Conservation (phyloP, 2,888 invertebrate genomes). For the Hermodice carunculata region DNA sequence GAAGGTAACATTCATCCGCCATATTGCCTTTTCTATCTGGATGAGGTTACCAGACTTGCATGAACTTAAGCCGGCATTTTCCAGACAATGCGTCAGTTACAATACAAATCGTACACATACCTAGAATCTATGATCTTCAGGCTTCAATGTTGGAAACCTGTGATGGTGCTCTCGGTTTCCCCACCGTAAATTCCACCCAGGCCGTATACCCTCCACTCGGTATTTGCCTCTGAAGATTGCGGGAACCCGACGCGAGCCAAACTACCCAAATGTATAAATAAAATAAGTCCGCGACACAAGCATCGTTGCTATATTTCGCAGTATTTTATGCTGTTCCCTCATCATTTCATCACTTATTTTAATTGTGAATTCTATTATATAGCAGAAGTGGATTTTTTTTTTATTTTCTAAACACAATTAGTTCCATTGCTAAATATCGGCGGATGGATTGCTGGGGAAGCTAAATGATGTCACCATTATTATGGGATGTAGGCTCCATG, state of each 20-base stretch:
- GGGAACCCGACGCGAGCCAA: conserved; percentile 57
- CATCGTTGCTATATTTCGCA: background rate
- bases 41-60: conserved; percentile 1
- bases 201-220: conserved; percentile 1
- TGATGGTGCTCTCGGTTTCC: conserved; percentile 2
- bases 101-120: conserved; percentile 9
- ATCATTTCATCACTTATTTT: background rate
- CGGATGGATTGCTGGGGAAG: conserved; percentile 13
- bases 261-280: conserved; percentile 24
- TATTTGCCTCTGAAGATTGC: conserved; percentile 50
- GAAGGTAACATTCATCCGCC: conserved; percentile 22
- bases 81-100: background rate
- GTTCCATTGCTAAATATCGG: background rate
- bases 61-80: too few species aligned
- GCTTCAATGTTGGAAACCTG: conserved; percentile 4
- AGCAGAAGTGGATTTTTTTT: too few species aligned
- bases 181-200: conserved; percentile 25
- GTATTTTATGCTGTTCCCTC: background rate
- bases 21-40: conserved; percentile 24
- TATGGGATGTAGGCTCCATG: conserved; percentile 34
- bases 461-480: conserved; percentile 27
- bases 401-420: too few species aligned
- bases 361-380: background rate
- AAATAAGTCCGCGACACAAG: background rate
- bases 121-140: conserved; percentile 21